Percentiles rank a stretch among this genome's conserved stretches.
Evolutionary conservation across 2,113 vertebrate species (phyloP).

Genomic region (Indicator maculatus): DNA sequence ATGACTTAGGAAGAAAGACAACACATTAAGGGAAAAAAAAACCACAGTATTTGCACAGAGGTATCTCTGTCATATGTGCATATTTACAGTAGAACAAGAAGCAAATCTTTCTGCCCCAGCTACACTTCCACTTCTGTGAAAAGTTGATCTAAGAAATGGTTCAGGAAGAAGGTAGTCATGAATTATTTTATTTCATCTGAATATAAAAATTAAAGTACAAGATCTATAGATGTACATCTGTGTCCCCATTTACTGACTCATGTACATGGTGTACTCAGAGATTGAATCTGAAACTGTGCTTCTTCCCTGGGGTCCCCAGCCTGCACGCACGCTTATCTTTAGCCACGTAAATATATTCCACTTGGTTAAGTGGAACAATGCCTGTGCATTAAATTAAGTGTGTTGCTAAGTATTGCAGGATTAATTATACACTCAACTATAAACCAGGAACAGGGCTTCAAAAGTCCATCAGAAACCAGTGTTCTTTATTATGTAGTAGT

Average conservation of each 20-base stretch:
- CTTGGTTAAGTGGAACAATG: constrained; percentile 63
- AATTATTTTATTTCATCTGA: neutral
- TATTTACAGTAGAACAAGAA: neutral
- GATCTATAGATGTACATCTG: constrained; percentile 4
- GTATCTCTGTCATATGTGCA: neutral
- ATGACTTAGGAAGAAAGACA: neutral
- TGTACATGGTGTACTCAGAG: neutral
- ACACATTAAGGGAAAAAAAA: neutral
- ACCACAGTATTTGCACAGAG: neutral
- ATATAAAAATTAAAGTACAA: neutral
- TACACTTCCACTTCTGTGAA: neutral
- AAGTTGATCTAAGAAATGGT: neutral
- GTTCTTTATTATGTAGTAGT: neutral
- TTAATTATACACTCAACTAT: constrained; percentile 33
- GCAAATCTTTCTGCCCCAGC: neutral
- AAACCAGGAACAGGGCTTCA: neutral
- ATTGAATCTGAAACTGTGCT: constrained; percentile 45
- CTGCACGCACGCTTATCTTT: constrained; percentile 38
- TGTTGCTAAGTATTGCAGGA: constrained; percentile 26
- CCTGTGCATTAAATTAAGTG: constrained; percentile 46
- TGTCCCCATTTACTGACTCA: constrained; percentile 44
- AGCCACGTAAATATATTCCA: constrained; percentile 60
- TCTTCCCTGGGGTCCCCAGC: constrained; percentile 36
- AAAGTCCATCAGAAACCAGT: constrained; percentile 7
- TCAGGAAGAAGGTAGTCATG: neutral